Evolutionary conservation across 2,113 vertebrate species (phyloP).

Genomic region (Callithrix jacchus): DNA sequence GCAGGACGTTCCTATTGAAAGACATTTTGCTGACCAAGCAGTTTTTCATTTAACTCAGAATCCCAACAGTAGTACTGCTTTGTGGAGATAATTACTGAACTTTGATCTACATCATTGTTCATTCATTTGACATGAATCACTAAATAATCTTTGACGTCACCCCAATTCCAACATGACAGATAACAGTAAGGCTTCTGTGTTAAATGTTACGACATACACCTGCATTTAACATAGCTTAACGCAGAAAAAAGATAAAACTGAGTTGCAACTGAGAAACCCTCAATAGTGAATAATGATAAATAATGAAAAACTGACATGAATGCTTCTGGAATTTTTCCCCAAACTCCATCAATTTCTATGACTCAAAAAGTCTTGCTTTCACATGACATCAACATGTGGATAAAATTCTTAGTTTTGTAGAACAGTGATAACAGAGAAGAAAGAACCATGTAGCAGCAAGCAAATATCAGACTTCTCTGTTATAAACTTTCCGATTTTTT

Average conservation of each 20-base stretch:
- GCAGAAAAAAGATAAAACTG: not conserved
- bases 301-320: conserved; percentile 10
- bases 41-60: conserved; percentile 63
- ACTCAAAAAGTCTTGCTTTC: conserved; percentile 44
- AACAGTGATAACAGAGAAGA: not conserved
- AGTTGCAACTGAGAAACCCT: not conserved
- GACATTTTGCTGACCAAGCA: conserved; percentile 45
- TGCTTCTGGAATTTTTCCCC: not conserved
- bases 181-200: conserved; percentile 62
- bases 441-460: not conserved
- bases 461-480: conserved; percentile 12
- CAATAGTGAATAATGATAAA: conserved; percentile 5
- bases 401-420: not conserved
- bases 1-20: conserved; percentile 28
- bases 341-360: conserved; percentile 6
- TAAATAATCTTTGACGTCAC: conserved; percentile 53
- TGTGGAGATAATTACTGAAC: conserved; percentile 67
- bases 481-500: conserved; percentile 19
- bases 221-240: conserved; percentile 42
- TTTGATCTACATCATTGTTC: conserved; percentile 63
- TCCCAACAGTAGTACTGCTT: conserved; percentile 48
- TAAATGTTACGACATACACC: conserved; percentile 24
- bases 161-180: conserved; percentile 54
- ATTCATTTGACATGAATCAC: conserved; percentile 72
- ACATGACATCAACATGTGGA: not conserved